Conservation (phyloP, 1,140 invertebrate genomes). For the Trichogramma pretiosum region DNA sequence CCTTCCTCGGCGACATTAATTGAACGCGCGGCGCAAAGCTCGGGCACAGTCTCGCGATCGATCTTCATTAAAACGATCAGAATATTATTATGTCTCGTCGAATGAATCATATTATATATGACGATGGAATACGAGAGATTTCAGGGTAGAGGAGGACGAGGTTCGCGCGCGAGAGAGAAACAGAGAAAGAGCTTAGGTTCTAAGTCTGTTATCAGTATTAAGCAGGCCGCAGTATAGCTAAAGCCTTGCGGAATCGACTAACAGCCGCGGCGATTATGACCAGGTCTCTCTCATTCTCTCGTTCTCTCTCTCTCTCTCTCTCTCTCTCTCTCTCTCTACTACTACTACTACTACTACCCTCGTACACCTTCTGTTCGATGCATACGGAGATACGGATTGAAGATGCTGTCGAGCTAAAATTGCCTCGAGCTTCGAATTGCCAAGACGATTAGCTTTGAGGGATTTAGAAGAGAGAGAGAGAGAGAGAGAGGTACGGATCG, state of each 20-base stretch:
- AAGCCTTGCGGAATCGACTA: conserved; percentile 15
- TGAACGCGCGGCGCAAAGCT: neutral
- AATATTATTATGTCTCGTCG: neutral
- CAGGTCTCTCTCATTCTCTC: conserved; percentile 1
- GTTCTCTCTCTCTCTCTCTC: neutral
- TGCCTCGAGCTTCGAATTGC: no score
- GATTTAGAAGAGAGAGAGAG: no score
- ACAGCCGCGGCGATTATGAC: conserved; percentile 20
- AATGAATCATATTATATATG: no score
- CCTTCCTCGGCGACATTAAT: no score
- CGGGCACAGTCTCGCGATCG: neutral
- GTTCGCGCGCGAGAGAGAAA: neutral
- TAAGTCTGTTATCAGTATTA: conserved; percentile 21
- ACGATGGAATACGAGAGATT: neutral
- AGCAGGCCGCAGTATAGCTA: conserved; percentile 12
- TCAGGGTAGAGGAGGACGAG: neutral
- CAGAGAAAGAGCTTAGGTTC: conserved; percentile 13
- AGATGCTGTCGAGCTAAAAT: no score
- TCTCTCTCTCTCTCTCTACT: neutral
- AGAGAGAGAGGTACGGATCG: no score
- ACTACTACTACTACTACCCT: neutral
- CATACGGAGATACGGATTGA: no score
- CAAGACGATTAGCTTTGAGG: no score
- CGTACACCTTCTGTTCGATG: no score
- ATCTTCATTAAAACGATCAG: neutral